Evolutionary conservation across 2,113 vertebrate genomes (phyloP).

Genomic region (Agapornis roseicollis): DNA sequence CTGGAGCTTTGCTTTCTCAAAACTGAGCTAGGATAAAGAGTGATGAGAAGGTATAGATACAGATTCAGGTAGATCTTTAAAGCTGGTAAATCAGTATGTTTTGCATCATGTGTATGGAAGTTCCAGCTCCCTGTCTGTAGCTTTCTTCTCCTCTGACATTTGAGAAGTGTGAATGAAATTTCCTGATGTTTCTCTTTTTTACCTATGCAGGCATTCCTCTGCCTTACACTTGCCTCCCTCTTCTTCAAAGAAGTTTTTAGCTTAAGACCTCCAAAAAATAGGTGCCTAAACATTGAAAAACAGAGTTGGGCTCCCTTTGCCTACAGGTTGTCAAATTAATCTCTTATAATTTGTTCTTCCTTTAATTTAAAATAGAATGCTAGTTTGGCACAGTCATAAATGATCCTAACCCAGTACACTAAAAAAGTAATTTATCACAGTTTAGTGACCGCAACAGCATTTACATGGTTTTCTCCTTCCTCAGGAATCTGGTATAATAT

Average conservation of each 20-base stretch:
- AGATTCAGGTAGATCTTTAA: background rate
- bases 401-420: background rate
- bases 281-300: background rate
- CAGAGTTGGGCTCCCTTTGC: background rate
- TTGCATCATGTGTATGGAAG: background rate
- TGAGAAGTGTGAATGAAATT: background rate
- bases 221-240: background rate
- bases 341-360: background rate
- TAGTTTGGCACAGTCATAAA: background rate
- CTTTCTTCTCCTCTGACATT: background rate
- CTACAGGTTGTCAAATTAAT: background rate
- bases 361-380: background rate
- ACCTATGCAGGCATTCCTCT: background rate
- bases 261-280: background rate
- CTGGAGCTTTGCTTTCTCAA: background rate
- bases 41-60: background rate
- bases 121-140: background rate
- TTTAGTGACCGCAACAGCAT: background rate
- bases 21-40: background rate
- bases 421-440: background rate
- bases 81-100: background rate
- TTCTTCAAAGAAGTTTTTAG: background rate
- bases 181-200: background rate
- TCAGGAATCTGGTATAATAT: conserved; percentile 99
- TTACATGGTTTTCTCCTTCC: conserved; percentile 10